These are phyloP conservation scores for Heliocidaris tuberculata DNA, from an alignment of 35 echinoderm and acorn worm genomes.

Conservation along the genomic window DNA sequence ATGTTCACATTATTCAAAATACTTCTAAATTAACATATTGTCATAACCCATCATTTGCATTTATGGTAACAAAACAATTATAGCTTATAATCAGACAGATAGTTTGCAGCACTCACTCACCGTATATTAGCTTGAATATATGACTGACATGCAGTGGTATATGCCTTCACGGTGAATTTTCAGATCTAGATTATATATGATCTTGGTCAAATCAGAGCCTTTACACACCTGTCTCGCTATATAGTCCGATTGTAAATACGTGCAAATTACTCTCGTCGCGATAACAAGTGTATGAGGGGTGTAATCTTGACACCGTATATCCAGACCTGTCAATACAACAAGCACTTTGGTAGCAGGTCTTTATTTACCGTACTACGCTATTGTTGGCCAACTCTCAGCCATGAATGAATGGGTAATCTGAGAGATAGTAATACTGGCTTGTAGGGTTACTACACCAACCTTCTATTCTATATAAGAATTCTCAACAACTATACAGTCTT, in stretches of 20 bases:
- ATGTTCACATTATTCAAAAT: too few relatives aligned
- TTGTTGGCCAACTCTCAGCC: slow-evolving; percentile 15
- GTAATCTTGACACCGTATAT: neutral
- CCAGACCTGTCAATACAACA: neutral
- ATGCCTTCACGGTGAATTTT: too few relatives aligned
- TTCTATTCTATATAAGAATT: neutral
- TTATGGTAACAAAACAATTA: too few relatives aligned
- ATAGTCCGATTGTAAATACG: neutral
- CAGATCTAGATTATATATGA: too few relatives aligned
- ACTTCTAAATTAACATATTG: too few relatives aligned
- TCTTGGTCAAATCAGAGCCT: neutral
- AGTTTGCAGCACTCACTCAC: too few relatives aligned
- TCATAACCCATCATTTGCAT: too few relatives aligned
- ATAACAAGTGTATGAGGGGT: neutral
- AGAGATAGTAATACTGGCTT: neutral
- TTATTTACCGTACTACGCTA: slow-evolving; percentile 10
- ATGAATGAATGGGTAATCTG: slow-evolving; percentile 29
- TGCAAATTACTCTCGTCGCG: neutral
- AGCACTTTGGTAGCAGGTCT: neutral
- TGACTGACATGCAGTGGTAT: too few relatives aligned
- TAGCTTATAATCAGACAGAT: too few relatives aligned
- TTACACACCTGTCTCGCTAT: neutral
- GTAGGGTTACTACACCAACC: neutral
- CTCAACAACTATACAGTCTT: neutral
- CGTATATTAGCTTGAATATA: too few relatives aligned